A percentile compares a stretch with the other conserved stretches of the same genome.
phyloP scores from a whole-genome alignment of 2,888 invertebrate species.

The Orchesella flavescens region DNA sequence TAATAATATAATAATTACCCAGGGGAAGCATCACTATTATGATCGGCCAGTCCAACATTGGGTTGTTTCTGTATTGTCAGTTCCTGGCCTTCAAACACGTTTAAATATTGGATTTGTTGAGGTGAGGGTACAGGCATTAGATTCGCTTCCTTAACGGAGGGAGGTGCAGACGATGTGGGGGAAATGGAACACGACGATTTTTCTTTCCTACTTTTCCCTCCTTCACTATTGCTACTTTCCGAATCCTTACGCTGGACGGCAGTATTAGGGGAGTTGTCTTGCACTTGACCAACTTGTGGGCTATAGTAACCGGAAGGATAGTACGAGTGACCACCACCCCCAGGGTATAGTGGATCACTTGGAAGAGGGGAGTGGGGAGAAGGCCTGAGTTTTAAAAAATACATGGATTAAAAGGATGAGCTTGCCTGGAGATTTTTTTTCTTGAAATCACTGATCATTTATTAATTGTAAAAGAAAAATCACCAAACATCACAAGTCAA shows the following conservation, averaged over 20 bases:
- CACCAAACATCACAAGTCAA: too few species aligned
- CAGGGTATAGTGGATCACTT: slow-evolving; percentile 69
- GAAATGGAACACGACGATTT: slow-evolving; percentile 72
- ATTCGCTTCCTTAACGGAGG: slow-evolving; percentile 85
- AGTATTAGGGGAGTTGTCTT: slow-evolving; percentile 64
- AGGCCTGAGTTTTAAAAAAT: slow-evolving; percentile 61
- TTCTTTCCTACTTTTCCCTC: slow-evolving; percentile 72
- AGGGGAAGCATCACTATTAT: slow-evolving; percentile 71
- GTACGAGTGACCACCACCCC: slow-evolving; percentile 69
- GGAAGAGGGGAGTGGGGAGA: slow-evolving; percentile 72
- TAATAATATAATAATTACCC: slow-evolving; percentile 67
- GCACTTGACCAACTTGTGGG: slow-evolving; percentile 70
- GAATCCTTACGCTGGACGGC: slow-evolving; percentile 74
- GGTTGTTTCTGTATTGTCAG: slow-evolving; percentile 96
- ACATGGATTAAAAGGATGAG: too few species aligned
- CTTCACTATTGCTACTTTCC: slow-evolving; percentile 73
- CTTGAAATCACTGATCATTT: too few species aligned
- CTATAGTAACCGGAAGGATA: slow-evolving; percentile 72
- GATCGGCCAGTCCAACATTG: slow-evolving; percentile 76
- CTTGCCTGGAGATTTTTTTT: too few species aligned
- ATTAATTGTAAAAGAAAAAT: slow-evolving; percentile 5
- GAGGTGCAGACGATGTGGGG: slow-evolving; percentile 73
- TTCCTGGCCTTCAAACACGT: slow-evolving; percentile 96
- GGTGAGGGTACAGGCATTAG: slow-evolving; percentile 97
- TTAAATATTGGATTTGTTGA: slow-evolving; percentile 95